phyloP scores from a whole-genome alignment of 2,888 invertebrate genomes.

The Biston stratarius region DNA sequence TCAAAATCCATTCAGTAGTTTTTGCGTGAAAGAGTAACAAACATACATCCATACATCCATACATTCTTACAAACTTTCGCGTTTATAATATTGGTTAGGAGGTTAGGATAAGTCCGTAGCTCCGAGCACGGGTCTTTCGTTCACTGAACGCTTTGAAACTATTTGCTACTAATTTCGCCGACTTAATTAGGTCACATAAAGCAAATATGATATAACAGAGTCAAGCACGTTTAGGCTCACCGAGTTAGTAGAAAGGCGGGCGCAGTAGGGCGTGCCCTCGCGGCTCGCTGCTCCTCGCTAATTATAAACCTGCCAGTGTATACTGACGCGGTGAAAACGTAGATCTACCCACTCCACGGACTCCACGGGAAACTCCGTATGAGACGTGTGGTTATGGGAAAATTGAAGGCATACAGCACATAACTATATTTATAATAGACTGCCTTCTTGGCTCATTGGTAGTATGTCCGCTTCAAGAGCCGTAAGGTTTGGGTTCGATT shows the following conservation, averaged over 20 bases:
- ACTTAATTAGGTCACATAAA: slow-evolving; percentile 22
- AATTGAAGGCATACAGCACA: too few relatives aligned
- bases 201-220: slow-evolving; percentile 17
- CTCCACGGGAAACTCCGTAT: background rate
- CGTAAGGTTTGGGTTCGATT: too few relatives aligned
- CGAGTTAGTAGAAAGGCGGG: slow-evolving; percentile 49
- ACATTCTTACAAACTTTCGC: too few relatives aligned
- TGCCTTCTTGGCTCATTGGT: too few relatives aligned
- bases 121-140: background rate
- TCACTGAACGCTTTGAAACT: background rate
- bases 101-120: too few relatives aligned
- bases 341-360: background rate
- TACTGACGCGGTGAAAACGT: slow-evolving; percentile 1
- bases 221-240: slow-evolving; percentile 37
- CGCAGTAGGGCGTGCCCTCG: slow-evolving; percentile 40
- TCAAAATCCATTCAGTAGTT: too few relatives aligned
- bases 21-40: too few relatives aligned
- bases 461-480: too few relatives aligned
- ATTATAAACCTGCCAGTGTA: slow-evolving; percentile 42
- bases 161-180: background rate
- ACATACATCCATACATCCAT: too few relatives aligned
- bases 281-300: slow-evolving; percentile 44
- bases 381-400: background rate
- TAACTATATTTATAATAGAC: too few relatives aligned
- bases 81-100: too few relatives aligned